phyloP scores from a whole-genome alignment of 2,888 invertebrate species.

The Lacanobia oleracea region DNA sequence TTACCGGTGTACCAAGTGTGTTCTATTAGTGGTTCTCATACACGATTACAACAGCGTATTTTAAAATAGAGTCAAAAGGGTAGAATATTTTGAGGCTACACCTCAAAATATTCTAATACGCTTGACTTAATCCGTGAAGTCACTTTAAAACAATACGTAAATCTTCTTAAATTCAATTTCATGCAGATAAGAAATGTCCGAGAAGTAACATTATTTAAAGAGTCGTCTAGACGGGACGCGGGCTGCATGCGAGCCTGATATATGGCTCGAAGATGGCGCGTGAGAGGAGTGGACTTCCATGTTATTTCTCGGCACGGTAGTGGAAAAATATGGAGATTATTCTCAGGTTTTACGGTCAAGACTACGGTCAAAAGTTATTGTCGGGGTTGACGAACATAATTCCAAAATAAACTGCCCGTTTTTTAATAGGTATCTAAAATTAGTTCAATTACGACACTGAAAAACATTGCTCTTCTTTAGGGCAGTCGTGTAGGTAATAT shows the following conservation, averaged over 20 bases:
- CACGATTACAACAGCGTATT: too few species aligned
- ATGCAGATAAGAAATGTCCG: conserved; percentile 23
- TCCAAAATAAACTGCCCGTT: too few species aligned
- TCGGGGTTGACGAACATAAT: background rate
- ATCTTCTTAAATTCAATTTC: conserved; percentile 15
- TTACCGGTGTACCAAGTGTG: too few species aligned
- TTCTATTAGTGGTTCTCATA: too few species aligned
- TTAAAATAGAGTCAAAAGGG: too few species aligned
- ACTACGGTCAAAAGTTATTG: background rate
- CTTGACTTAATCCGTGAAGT: too few species aligned
- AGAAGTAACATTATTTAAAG: conserved; percentile 27
- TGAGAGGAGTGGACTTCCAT: conserved; percentile 35
- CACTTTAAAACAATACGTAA: background rate
- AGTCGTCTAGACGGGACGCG: background rate
- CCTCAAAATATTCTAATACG: too few species aligned
- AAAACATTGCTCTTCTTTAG: too few species aligned
- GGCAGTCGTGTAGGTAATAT: too few species aligned
- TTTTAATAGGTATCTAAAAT: too few species aligned
- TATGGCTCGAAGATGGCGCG: conserved; percentile 17
- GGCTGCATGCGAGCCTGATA: conserved; percentile 37
- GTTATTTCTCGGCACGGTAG: conserved; percentile 1
- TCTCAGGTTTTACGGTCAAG: background rate
- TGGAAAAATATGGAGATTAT: conserved; percentile 3
- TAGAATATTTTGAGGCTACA: too few species aligned
- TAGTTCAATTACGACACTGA: too few species aligned